Base-by-base conservation (phyloP, 2,888 invertebrate genomes). In the Rhopalosiphum nymphaeae region DNA sequence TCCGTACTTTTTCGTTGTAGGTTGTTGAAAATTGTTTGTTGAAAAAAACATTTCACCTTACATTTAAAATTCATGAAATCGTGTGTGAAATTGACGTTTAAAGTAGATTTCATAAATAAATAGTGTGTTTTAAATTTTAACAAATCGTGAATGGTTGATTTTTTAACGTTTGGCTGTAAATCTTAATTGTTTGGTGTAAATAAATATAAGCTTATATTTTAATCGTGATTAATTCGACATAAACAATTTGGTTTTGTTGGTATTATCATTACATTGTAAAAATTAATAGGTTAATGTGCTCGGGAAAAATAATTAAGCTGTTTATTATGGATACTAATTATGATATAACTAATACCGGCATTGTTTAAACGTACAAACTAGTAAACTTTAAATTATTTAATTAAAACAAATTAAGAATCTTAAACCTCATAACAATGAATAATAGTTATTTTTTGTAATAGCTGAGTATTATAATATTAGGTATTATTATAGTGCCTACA, bases 321-420 rank as follows among this genome's bases (percentile, higher is more conserved):
- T n/a, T 13, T n/a, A 67, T 67, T n/a, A 67, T 36, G n/a, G 36
- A 36, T 67, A 16, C 16, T 67, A 36, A 67, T 67, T n/a, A 67
- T 67, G 67, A n/a, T 67, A 36, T 67, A 67, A 16, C n/a, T 67
- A 36, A 67, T 36, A 67, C n/a, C 67, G 26, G 7, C n/a, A 13
- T 67, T 67, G 67, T 36, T 67, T 67, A 67, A 67, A 67, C 61
- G 61, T 67, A 67, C 16, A 67, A n/a, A 67, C 36, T 16, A 67
- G 67, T 67, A 36, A 67, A n/a, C 25, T 16, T 21, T n/a, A 46
- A n/a, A 61, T 44, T 89, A 44, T 89, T 44, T 89, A 44, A 57
- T 61, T 61, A 89, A 89, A 89, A 89, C 61, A 61, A 89, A 89
- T 89, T 89, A 61, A 46, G 21, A 61, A 89, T 61, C 61, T 89